These are phyloP conservation scores for Oegoconia quadripuncta DNA, from an alignment of 2,888 invertebrate species.

Conservation along the genomic window DNA sequence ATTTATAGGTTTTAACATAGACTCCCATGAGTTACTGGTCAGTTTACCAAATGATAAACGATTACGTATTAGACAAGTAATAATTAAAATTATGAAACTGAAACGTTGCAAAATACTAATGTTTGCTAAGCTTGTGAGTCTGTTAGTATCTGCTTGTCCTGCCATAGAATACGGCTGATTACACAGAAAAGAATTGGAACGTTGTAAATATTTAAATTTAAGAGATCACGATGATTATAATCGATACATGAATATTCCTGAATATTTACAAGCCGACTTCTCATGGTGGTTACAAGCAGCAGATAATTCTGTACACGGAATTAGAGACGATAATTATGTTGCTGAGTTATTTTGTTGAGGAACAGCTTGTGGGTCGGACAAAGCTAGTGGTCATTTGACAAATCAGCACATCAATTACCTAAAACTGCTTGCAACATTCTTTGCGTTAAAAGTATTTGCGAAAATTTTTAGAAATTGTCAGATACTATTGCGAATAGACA, in stretches of 20 bases:
- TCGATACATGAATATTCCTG: slow-evolving; percentile 3
- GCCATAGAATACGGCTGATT: too few species aligned
- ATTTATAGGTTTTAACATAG: too few species aligned
- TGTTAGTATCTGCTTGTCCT: too few species aligned
- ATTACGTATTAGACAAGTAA: too few species aligned
- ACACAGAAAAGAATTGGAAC: slow-evolving; percentile 14
- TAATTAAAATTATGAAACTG: too few species aligned
- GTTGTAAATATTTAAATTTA: slow-evolving; percentile 20
- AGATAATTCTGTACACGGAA: slow-evolving; percentile 22
- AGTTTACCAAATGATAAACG: too few species aligned
- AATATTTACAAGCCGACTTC: not conserved
- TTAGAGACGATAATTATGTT: not conserved
- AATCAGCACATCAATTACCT: slow-evolving; percentile 7
- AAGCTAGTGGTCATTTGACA: slow-evolving; percentile 4
- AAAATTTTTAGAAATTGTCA: slow-evolving; percentile 6
- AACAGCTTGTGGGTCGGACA: not conserved
- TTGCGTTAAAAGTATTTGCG: slow-evolving; percentile 10
- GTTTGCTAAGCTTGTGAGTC: too few species aligned
- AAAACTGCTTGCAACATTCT: slow-evolving; percentile 6
- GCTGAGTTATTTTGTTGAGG: slow-evolving; percentile 14
- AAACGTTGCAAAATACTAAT: too few species aligned
- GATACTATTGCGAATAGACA: slow-evolving; percentile 14
- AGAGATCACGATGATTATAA: slow-evolving; percentile 12
- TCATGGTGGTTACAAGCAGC: slow-evolving; percentile 15
- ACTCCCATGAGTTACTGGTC: too few species aligned